These are phyloP conservation scores for Zeus faber DNA, from an alignment of 2,113 vertebrate genomes.

Conservation along the genomic window DNA sequence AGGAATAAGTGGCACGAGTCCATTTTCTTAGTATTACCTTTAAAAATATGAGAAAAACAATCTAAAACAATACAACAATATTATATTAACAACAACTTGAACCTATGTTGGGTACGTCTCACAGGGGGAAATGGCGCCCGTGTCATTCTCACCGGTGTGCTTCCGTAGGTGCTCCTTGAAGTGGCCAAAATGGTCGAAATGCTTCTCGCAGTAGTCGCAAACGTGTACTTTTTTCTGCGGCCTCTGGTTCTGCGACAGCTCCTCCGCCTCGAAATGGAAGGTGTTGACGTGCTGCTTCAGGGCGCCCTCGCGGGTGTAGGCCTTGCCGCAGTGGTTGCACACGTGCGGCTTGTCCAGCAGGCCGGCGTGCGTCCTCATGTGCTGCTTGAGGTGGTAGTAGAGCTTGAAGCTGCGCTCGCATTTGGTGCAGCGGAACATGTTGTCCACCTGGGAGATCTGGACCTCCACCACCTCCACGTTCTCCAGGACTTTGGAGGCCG, in stretches of 20 bases:
- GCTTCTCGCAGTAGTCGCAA: constrained; percentile 95
- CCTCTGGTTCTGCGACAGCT: constrained; percentile 84
- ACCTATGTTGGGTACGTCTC: not conserved
- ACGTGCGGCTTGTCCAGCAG: constrained; percentile 82
- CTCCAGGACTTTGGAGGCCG: constrained; percentile 88
- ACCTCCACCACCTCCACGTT: constrained; percentile 95
- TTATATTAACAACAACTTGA: not conserved
- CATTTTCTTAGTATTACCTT: too few relatives aligned
- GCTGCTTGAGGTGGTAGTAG: constrained; percentile 98
- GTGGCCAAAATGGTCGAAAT: constrained; percentile 97
- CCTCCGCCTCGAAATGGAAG: constrained; percentile 88
- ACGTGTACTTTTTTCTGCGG: constrained; percentile 92
- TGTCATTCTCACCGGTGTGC: constrained; percentile 84
- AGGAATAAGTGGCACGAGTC: too few relatives aligned
- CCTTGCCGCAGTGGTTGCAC: constrained; percentile 92
- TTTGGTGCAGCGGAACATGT: constrained; percentile 93
- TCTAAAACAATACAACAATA: not conserved
- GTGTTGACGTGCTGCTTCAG: constrained; percentile 92
- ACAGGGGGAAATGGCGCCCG: not conserved
- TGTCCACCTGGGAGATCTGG: constrained; percentile 95
- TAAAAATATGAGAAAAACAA: not conserved
- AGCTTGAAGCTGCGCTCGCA: constrained; percentile 95
- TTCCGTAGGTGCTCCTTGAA: constrained; percentile 98
- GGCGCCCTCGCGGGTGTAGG: constrained; percentile 93
- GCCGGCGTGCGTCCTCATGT: constrained; percentile 87